Conservation (phyloP, 2,113 vertebrate genomes). For the Dasyornis broadbenti region DNA sequence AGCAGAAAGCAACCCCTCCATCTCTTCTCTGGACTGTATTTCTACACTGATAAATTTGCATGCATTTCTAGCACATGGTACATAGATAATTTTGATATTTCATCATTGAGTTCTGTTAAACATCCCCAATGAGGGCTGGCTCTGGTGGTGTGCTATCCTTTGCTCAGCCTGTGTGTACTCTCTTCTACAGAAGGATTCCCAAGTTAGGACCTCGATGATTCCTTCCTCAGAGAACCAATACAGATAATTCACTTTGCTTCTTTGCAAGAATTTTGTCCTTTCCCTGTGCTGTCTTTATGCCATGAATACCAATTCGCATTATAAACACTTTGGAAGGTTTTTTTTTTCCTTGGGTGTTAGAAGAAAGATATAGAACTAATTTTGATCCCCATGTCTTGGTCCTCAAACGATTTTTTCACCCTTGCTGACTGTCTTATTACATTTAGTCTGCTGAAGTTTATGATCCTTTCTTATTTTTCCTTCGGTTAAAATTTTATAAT, state of each 20-base stretch:
- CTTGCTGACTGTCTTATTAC: background rate
- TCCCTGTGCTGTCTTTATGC: background rate
- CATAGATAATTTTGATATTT: background rate
- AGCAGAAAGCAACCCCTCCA: background rate
- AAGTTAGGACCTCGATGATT: background rate
- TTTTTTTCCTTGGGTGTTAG: background rate
- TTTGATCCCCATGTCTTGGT: background rate
- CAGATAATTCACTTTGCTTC: background rate
- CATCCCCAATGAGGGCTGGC: background rate
- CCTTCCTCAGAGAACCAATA: background rate
- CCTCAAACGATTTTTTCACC: background rate
- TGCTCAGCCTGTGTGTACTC: background rate
- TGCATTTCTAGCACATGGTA: accelerated
- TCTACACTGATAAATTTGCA: background rate
- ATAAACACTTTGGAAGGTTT: background rate
- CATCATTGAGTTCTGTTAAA: background rate
- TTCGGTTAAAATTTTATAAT: background rate
- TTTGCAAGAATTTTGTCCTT: background rate
- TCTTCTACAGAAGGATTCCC: background rate
- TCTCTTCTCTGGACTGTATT: background rate
- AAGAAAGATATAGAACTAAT: background rate
- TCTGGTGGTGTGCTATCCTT: background rate
- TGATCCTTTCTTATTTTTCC: background rate
- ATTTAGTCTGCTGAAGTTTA: background rate
- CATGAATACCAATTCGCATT: background rate